phyloP scores from a whole-genome alignment of 2,113 vertebrate genomes.

The Malurus cyaneus region DNA sequence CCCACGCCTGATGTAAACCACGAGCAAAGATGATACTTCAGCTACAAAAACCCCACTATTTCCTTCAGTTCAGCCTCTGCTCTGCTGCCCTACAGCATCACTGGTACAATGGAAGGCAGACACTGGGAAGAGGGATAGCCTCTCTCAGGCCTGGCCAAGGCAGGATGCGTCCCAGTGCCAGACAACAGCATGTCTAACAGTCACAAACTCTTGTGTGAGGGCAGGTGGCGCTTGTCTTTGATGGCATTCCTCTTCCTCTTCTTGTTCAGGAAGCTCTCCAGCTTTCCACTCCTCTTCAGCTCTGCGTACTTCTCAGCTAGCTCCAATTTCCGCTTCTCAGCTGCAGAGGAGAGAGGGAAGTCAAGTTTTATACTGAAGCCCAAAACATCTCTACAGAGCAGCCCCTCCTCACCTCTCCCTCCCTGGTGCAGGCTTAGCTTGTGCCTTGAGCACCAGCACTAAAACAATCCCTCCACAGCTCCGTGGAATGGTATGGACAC shows the following conservation, averaged over 20 bases:
- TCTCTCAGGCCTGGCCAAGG: not conserved
- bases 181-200: not conserved
- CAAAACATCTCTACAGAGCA: not conserved
- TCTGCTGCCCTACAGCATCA: not conserved
- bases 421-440: not conserved
- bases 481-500: not conserved
- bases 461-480: not conserved
- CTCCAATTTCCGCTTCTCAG: constrained; percentile 85
- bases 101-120: not conserved
- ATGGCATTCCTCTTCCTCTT: constrained; percentile 92
- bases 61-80: not conserved
- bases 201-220: constrained; percentile 68
- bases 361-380: not conserved
- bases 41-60: not conserved
- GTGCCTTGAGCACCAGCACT: not conserved
- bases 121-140: not conserved
- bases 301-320: constrained; percentile 87
- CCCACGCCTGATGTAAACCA: not conserved
- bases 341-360: constrained; percentile 55
- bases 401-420: not conserved
- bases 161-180: not conserved
- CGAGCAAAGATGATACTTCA: not conserved
- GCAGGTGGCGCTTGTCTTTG: constrained; percentile 88
- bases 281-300: constrained; percentile 89
- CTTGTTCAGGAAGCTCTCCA: constrained; percentile 90